These are phyloP conservation scores for Sitta europaea DNA, from an alignment of 2,113 vertebrate genomes.

Conservation along the genomic window DNA sequence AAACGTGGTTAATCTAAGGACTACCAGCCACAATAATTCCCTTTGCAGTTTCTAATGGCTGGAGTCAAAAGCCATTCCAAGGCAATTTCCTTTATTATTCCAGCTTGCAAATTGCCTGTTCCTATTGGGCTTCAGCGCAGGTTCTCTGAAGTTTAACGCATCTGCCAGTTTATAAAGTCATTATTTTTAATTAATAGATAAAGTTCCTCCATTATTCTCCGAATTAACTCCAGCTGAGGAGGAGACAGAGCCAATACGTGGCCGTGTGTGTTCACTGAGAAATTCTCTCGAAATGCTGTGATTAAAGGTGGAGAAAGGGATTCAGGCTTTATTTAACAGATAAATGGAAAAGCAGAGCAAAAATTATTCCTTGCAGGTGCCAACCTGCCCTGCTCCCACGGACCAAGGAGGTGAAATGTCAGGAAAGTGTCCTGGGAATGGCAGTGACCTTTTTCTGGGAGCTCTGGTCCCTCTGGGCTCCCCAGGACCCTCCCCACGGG, in stretches of 20 bases:
- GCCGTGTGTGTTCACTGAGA: neutral
- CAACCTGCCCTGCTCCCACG: rapidly evolving
- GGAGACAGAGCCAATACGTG: neutral
- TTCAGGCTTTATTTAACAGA: neutral
- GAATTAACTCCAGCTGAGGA: constrained; percentile 28
- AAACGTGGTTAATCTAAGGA: neutral
- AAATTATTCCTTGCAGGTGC: neutral
- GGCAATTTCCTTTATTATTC: constrained; percentile 47
- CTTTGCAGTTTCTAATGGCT: neutral
- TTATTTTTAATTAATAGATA: constrained; percentile 69
- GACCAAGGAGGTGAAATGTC: neutral
- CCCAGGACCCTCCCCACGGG: rapidly evolving
- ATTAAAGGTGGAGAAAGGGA: constrained; percentile 8
- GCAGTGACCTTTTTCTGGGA: neutral
- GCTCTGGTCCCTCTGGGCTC: neutral
- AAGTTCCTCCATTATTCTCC: constrained; percentile 22
- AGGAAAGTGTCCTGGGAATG: neutral
- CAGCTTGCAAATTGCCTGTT: constrained; percentile 24
- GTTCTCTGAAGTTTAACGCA: constrained; percentile 29
- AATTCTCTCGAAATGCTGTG: neutral
- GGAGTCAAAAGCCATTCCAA: neutral
- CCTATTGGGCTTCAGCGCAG: neutral
- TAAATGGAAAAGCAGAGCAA: neutral
- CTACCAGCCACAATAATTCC: constrained; percentile 9
- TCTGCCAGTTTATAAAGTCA: constrained; percentile 43